Evolutionary conservation across 1,140 invertebrate genomes (phyloP).

Genomic region (Teleopsis dalmanni): DNA sequence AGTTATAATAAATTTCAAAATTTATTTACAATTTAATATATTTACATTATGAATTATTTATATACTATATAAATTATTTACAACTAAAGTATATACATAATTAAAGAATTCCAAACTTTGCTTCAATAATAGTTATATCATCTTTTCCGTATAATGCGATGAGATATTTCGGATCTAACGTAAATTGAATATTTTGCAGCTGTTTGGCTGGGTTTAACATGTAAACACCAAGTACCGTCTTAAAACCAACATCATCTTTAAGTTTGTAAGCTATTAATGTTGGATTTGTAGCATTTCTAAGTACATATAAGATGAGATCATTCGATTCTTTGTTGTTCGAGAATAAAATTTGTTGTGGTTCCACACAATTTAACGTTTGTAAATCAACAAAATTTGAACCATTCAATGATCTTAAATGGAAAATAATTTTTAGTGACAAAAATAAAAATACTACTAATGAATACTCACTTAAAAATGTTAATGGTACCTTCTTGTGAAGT

Average conservation of each 20-base stretch:
- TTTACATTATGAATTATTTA: too few relatives aligned
- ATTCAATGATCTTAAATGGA: conserved; percentile 3
- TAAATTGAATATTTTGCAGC: neutral
- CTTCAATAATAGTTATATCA: too few relatives aligned
- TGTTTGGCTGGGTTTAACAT: conserved; percentile 15
- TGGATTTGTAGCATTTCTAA: neutral
- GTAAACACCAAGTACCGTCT: conserved; percentile 22
- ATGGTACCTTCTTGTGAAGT: neutral
- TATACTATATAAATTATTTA: too few relatives aligned
- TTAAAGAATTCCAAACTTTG: too few relatives aligned
- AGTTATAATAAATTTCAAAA: too few relatives aligned
- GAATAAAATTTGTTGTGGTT: conserved; percentile 6
- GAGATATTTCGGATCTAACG: neutral
- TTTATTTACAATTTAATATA: too few relatives aligned
- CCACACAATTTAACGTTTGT: conserved; percentile 7
- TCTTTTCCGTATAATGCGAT: too few relatives aligned
- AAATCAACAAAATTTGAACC: neutral
- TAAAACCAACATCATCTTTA: conserved; percentile 26
- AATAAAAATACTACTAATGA: neutral
- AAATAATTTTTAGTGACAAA: neutral
- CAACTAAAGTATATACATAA: too few relatives aligned
- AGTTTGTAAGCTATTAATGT: conserved; percentile 24
- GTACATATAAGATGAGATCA: conserved; percentile 25
- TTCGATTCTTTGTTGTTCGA: conserved; percentile 5
- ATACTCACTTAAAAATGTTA: conserved; percentile 10